Percentiles rank a stretch among this genome's conserved stretches.
Evolutionary conservation across 2,888 invertebrate species (phyloP).

Genomic region (Margaritifera margaritifera): DNA sequence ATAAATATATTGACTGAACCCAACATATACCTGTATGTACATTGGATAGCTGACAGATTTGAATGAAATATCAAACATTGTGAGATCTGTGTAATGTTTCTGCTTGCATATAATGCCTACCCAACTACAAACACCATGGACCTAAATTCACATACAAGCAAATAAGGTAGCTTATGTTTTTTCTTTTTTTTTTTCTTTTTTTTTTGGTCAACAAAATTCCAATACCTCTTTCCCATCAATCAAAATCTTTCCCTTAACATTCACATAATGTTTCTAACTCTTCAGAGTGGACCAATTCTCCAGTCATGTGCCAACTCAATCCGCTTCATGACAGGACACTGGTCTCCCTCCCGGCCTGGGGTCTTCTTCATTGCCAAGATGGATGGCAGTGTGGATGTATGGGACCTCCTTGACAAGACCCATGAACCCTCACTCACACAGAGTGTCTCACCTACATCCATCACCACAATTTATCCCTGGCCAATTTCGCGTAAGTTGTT

Average conservation of each 20-base stretch:
- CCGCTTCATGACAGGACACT: slow-evolving; percentile 75
- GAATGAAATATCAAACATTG: neutral
- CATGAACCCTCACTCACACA: slow-evolving; percentile 81
- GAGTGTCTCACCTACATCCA: slow-evolving; percentile 76
- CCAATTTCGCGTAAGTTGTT: slow-evolving; percentile 63
- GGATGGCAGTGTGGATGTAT: slow-evolving; percentile 86
- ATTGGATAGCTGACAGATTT: neutral
- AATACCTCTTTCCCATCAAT: no score
- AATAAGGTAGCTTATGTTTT: no score
- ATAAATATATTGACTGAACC: no score
- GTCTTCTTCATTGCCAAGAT: slow-evolving; percentile 81
- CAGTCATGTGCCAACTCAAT: slow-evolving; percentile 57
- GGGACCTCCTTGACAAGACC: slow-evolving; percentile 84
- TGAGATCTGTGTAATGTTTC: neutral
- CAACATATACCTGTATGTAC: no score
- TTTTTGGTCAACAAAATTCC: no score
- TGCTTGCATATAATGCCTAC: no score
- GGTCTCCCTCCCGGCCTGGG: slow-evolving; percentile 85
- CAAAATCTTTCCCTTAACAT: no score
- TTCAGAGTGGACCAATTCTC: slow-evolving; percentile 69
- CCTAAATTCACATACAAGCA: no score
- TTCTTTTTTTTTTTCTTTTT: no score
- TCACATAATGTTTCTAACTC: no score
- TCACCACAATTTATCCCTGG: slow-evolving; percentile 67
- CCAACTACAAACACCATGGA: no score